These are phyloP conservation scores for Axea sp. DNA, from an alignment of 2,888 invertebrate species.

Conservation along the genomic window DNA sequence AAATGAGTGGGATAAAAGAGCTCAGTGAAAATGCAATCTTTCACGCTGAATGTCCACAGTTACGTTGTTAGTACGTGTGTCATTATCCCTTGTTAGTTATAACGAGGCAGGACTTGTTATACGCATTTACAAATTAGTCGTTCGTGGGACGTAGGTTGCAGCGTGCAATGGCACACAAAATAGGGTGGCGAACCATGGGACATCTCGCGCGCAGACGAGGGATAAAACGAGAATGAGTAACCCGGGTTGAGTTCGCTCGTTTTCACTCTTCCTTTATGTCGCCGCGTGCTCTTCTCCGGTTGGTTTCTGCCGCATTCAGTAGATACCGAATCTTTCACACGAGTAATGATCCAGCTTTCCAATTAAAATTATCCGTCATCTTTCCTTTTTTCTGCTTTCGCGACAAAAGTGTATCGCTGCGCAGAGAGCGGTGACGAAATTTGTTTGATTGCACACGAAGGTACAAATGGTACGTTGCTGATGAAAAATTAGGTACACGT, in stretches of 20 bases:
- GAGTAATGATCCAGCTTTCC: constrained; percentile 11
- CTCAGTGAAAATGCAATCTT: constrained; percentile 57
- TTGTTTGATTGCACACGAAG: too few species aligned
- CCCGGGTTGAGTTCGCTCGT: neutral
- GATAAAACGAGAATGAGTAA: constrained; percentile 36
- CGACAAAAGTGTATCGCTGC: constrained; percentile 1
- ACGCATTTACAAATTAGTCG: constrained; percentile 58
- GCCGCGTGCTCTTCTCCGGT: constrained; percentile 18
- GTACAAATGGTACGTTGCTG: too few species aligned
- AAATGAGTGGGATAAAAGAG: constrained; percentile 60
- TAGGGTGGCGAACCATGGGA: constrained; percentile 39
- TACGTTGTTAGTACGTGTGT: constrained; percentile 68
- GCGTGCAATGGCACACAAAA: constrained; percentile 38
- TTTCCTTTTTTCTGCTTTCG: neutral
- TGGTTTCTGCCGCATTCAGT: constrained; percentile 10
- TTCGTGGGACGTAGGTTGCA: constrained; percentile 40
- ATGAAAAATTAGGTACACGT: too few species aligned
- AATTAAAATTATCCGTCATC: constrained; percentile 18
- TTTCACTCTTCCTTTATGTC: constrained; percentile 7
- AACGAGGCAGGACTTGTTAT: constrained; percentile 70
- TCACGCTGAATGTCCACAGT: constrained; percentile 61
- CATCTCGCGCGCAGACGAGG: constrained; percentile 22
- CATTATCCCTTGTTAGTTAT: constrained; percentile 77
- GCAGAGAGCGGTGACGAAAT: neutral
- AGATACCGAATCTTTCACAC: constrained; percentile 21